Base-by-base conservation (phyloP, 2,888 invertebrate genomes). In the Girardia tigrina region DNA sequence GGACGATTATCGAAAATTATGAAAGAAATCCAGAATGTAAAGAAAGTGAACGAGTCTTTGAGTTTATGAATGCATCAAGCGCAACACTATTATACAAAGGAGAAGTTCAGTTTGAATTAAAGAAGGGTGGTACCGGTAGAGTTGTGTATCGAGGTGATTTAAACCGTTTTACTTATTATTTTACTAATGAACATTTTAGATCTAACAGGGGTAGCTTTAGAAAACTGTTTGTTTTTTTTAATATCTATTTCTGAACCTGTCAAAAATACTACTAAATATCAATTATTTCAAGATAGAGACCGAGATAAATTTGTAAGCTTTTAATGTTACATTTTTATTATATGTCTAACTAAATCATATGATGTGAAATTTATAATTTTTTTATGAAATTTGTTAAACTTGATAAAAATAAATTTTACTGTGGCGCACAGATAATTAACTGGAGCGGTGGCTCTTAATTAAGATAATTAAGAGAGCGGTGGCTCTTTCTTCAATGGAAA, bases 11-110 rank as follows among this genome's bases (percentile, higher is more conserved):
- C 4, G 56, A 56, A 56, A 56, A 56, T 56, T 56, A 56, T 56
- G 56, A 56, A n/a, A 56, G n/a, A 8, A 56, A 16, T 56, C n/a
- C 56, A 8, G 56, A 56, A 6, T 56, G 56, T 16, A 56, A 56
- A n/a, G 56, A 56, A 12, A 56, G 56, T 56, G 56, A 56, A 56
- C n/a, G n/a, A 56, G 56, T 56, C n/a, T 56, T 20, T 56, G 56
- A 56, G 23, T 56, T 20, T 56, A 56, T 56, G 56, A 56, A n/a
- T 20, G n/a, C 56, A 16, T n/a, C n/a, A 20, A 56, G 23, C 23
- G 56, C 23, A 6, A 56, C 56, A 56, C 56, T 56, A 2, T n/a
- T 56, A 2, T 56, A 12, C n/a, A 56, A 56, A 56, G 56, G 56
- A n/a, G 56, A 56, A 56, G 56, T 56, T 12, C 56, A 56, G 23